A percentile compares a stretch with the other conserved stretches of the same genome.
Evolutionary conservation across 1,140 invertebrate species (phyloP).

Genomic region (Anagrus nilaparvatae): DNA sequence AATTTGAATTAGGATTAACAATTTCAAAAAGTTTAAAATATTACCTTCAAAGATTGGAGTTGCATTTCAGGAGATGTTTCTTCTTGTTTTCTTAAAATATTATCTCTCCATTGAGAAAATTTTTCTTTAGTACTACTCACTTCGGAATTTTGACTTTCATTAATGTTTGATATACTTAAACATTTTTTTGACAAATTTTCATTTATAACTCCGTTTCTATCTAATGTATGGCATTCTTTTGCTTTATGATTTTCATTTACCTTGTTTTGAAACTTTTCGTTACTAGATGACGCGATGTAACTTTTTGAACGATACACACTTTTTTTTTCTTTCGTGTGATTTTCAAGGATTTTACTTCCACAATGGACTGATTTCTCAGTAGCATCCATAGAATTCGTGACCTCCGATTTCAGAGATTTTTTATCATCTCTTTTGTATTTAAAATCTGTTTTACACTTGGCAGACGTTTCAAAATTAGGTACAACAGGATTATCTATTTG

Average conservation of each 20-base stretch:
- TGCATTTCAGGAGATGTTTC: conserved; percentile 31
- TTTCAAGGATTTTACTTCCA: too few species aligned
- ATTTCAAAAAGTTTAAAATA: background rate
- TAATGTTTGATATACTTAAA: conserved; percentile 15
- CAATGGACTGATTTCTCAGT: too few species aligned
- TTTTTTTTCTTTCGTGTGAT: conserved; percentile 12
- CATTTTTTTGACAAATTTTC: conserved; percentile 16
- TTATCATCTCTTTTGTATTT: too few species aligned
- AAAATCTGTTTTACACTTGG: too few species aligned
- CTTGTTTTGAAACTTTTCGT: conserved; percentile 25
- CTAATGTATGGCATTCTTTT: conserved; percentile 1
- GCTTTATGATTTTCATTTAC: conserved; percentile 6
- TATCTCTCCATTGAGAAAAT: conserved; percentile 35
- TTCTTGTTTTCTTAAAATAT: conserved; percentile 30
- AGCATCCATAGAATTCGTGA: too few species aligned
- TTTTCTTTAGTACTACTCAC: conserved; percentile 24
- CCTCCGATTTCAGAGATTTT: too few species aligned
- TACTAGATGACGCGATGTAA: conserved; percentile 28
- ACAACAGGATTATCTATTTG: too few species aligned
- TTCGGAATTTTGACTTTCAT: conserved; percentile 19
- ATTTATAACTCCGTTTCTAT: background rate
- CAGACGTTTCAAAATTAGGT: too few species aligned
- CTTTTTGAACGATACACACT: conserved; percentile 32
- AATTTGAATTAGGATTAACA: background rate
- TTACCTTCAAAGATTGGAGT: conserved; percentile 35